Evolutionary conservation across 1,140 invertebrate species (phyloP), one percentile per base, ranked within the genome.

Genomic region (Euura lappo): DNA sequence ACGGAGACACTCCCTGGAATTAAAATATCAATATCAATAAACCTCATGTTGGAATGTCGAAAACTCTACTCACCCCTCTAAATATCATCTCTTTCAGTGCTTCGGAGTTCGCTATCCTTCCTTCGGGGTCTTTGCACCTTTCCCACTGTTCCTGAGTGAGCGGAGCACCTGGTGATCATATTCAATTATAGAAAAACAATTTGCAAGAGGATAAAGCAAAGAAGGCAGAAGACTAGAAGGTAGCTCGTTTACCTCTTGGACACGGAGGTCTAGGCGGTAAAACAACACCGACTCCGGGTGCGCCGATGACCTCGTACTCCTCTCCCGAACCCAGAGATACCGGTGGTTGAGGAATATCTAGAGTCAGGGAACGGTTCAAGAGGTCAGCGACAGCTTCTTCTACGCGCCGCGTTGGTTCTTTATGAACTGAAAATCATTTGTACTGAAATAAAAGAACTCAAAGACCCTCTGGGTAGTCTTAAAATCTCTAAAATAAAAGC

Each of bases 21-120:
- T 72, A 80, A 78, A 71, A 78, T 72, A 46, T 66, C 68, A 46
- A 64, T 46, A 68, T 46, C 45, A 45, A 69, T 45, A 69, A 64
- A 71, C 69, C 67, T 68, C 0, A 71, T 8, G 51, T 44, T 42
- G 44, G 4, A 66, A 70, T 72, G 44, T 43, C n/a, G 28, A 71
- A 44, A 51, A 70, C n/a, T 68, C 28, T 77, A 89, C 92, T 89
- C 86, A 97, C 97, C 79, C 97, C 97, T 88, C 92, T 91, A 85
- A 97, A 98, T 77, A 98, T 95, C n/a, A 94, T 90, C 79, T 94
- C 90, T 84, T 93, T 95, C 0, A 95, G 88, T 4, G 89, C 87
- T 10, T 92, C 90, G 2, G 92, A 88, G 83, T 95, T 91, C 78
- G 88, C 87, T 2, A 98, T 89, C 81, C 91, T 89, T 4, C 97